Conservation (phyloP, 1,140 invertebrate species). For the Drosophila obscura region DNA sequence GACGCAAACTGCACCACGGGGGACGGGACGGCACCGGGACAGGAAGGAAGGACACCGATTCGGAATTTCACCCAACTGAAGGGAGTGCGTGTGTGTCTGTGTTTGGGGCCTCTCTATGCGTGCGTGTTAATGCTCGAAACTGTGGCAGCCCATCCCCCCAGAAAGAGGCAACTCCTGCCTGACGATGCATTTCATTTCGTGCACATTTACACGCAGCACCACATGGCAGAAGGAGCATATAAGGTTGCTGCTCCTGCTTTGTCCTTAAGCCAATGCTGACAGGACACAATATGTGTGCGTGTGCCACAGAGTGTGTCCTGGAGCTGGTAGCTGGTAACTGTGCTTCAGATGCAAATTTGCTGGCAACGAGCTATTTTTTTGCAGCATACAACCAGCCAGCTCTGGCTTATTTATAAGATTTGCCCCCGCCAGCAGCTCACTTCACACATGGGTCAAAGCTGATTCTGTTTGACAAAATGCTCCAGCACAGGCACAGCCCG, state of each 20-base stretch:
- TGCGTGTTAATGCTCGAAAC: constrained; percentile 80
- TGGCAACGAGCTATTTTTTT: constrained; percentile 48
- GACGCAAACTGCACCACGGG: constrained; percentile 19
- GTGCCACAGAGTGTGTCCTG: constrained; percentile 4
- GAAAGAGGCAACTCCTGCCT: background rate
- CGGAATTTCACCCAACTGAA: constrained; percentile 61
- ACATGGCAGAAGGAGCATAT: constrained; percentile 24
- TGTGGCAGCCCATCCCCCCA: constrained; percentile 38
- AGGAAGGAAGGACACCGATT: constrained; percentile 39
- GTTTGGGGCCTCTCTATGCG: constrained; percentile 47
- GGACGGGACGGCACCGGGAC: background rate
- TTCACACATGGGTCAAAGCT: constrained; percentile 63
- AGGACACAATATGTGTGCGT: constrained; percentile 33
- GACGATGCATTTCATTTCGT: constrained; percentile 71
- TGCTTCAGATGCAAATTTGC: constrained; percentile 73
- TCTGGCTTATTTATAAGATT: constrained; percentile 77
- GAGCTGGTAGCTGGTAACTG: background rate
- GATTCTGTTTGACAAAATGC: constrained; percentile 69
- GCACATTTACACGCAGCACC: constrained; percentile 52
- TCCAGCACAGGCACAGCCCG: constrained; percentile 1
- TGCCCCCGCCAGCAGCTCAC: constrained; percentile 62
- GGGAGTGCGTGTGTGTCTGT: constrained; percentile 13
- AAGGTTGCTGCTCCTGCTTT: constrained; percentile 30
- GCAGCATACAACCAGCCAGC: constrained; percentile 16
- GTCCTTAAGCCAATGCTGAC: constrained; percentile 61